Evolutionary conservation across 2,113 vertebrate genomes (phyloP), one percentile per base, ranked within the genome.

Genomic region (Hydrolagus affinis): DNA sequence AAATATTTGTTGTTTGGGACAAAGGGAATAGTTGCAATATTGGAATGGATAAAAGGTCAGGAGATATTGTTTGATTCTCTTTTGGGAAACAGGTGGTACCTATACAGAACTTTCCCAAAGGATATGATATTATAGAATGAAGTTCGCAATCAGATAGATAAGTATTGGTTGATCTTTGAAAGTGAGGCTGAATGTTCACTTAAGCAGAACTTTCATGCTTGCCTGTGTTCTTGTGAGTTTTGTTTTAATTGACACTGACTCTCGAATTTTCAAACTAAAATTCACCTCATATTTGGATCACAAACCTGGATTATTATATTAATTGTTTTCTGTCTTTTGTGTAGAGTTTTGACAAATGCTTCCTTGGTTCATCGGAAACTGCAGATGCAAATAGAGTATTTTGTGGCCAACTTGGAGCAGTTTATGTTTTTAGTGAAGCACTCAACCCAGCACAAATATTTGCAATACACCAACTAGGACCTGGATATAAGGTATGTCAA

Each of bases 271-370:
- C 2, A 66, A 66, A 32, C 0, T 11, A 11, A 28, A 66, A 3
- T 66, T 68, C 11, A 8, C 17, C 44, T 44, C 9, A 30, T 21
- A 28, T 3, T 3, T 11, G 8, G 25, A 15, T 66, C 11, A 83
- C 4, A 15, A 68, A 30, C 62, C 28, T 19, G 30, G 12, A 59
- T 60, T 64, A 17, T 85, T 86, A 8, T 85, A 87, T 14, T 60
- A 21, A 87, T 44, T 73, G 86, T 88, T 89, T 86, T 89, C 66
- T 70, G 12, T 19, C 17, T n/a, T 60, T 28, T 17, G 89, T 89
- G n/a, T 90, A 98, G 97, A 98, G 96, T 89, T 99, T 97, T 90
- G 97, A 99, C 92, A 98, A 98, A 93, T 98, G 97, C 92, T 99
- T 98, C 92, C 95, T 98, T 86, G 97, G 97, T 77, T 98, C 97